These are phyloP conservation scores for Anthophora plumipes DNA, from an alignment of 2,888 invertebrate species.

Conservation along the genomic window DNA sequence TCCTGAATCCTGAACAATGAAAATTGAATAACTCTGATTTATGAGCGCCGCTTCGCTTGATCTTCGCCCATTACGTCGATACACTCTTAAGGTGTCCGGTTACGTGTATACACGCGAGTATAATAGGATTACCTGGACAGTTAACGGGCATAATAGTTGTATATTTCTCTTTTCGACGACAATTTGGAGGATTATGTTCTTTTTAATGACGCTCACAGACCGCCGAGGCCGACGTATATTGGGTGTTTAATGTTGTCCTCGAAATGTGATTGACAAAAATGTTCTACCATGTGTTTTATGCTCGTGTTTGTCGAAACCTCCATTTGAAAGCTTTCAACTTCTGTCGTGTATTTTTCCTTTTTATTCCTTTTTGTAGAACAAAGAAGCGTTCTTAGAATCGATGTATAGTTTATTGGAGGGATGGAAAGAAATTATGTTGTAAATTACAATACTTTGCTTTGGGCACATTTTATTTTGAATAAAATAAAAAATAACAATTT, in stretches of 20 bases:
- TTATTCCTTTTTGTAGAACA: too few species aligned
- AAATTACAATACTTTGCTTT: too few species aligned
- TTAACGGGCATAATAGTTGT: neutral
- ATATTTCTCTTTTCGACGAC: conserved; percentile 22
- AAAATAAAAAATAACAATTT: too few species aligned
- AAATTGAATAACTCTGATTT: conserved; percentile 47
- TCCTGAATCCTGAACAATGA: conserved; percentile 41
- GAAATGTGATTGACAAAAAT: too few species aligned
- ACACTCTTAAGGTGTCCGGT: neutral
- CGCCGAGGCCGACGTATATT: neutral
- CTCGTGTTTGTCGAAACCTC: neutral
- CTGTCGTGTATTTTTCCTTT: too few species aligned
- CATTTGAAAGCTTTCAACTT: too few species aligned
- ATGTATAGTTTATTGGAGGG: too few species aligned
- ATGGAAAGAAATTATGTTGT: too few species aligned
- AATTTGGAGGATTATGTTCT: conserved; percentile 19
- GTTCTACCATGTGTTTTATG: neutral
- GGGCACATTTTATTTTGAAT: too few species aligned
- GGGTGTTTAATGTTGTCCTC: neutral
- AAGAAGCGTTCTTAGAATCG: too few species aligned
- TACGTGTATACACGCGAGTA: neutral
- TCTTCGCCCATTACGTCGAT: neutral
- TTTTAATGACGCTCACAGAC: conserved; percentile 3
- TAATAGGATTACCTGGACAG: conserved; percentile 42
- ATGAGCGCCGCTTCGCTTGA: neutral